phyloP scores from a whole-genome alignment of 2,113 vertebrate species.

The Muntiacus reevesi region DNA sequence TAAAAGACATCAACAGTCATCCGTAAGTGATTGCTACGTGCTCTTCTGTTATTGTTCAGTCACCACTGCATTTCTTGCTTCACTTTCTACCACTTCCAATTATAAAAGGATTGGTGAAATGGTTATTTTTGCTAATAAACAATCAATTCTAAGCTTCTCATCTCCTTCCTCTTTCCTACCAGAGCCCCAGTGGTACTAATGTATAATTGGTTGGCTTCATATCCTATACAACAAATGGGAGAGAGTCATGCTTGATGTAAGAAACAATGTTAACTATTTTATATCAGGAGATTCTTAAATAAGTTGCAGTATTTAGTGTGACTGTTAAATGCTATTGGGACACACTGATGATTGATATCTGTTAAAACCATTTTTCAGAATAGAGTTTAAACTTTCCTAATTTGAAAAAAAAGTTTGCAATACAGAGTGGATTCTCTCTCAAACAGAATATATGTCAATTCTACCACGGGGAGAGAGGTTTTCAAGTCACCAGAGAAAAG shows the following conservation, averaged over 20 bases:
- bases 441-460: not conserved
- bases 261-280: not conserved
- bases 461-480: rapidly evolving
- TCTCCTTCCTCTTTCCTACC: not conserved
- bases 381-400: not conserved
- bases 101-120: not conserved
- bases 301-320: not conserved
- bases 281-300: not conserved
- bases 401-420: not conserved
- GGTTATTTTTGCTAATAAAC: not conserved
- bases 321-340: not conserved
- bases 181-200: not conserved
- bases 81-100: no score
- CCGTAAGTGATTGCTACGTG: not conserved
- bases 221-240: not conserved
- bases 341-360: not conserved
- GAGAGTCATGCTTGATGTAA: not conserved
- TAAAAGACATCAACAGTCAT: not conserved
- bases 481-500: not conserved
- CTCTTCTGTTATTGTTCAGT: not conserved
- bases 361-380: not conserved
- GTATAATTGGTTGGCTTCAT: not conserved
- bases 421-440: not conserved
- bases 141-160: not conserved
- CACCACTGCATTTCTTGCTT: not conserved